These are phyloP conservation scores for Melolontha melolontha DNA, from an alignment of 2,888 invertebrate genomes.

Conservation along the genomic window DNA sequence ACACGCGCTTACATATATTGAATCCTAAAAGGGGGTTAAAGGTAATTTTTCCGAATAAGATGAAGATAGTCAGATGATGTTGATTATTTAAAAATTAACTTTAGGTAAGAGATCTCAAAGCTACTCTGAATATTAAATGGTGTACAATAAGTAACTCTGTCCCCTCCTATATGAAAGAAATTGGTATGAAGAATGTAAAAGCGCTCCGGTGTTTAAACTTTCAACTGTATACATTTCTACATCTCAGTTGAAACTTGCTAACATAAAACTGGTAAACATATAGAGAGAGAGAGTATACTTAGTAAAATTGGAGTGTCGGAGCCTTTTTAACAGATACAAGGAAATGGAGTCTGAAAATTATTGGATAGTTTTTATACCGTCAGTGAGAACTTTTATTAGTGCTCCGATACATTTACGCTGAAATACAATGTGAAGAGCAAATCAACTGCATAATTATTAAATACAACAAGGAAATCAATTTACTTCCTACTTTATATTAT, in stretches of 20 bases:
- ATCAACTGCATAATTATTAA: too few relatives aligned
- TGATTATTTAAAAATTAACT: too few relatives aligned
- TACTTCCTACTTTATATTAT: too few relatives aligned
- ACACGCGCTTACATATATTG: too few relatives aligned
- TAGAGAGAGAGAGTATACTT: slow-evolving; percentile 17
- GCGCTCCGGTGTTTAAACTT: slow-evolving; percentile 11
- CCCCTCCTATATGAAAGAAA: not conserved
- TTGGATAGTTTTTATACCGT: not conserved
- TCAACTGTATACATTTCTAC: slow-evolving; percentile 21
- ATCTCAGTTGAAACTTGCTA: slow-evolving; percentile 6
- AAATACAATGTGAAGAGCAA: not conserved
- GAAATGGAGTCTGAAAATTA: slow-evolving; percentile 19
- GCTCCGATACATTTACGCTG: not conserved
- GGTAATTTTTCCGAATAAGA: too few relatives aligned
- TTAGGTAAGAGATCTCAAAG: too few relatives aligned
- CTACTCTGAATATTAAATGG: too few relatives aligned
- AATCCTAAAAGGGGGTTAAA: too few relatives aligned
- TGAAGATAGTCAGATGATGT: too few relatives aligned
- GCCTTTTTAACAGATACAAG: slow-evolving; percentile 4
- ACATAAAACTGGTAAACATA: slow-evolving; percentile 25
- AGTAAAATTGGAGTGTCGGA: slow-evolving; percentile 12
- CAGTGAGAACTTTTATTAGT: slow-evolving; percentile 11
- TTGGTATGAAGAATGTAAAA: slow-evolving; percentile 3
- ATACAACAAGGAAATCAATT: too few relatives aligned
- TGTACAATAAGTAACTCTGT: not conserved